Conservation (phyloP, 2,888 invertebrate genomes). For the Agrenia bidenticulata region DNA sequence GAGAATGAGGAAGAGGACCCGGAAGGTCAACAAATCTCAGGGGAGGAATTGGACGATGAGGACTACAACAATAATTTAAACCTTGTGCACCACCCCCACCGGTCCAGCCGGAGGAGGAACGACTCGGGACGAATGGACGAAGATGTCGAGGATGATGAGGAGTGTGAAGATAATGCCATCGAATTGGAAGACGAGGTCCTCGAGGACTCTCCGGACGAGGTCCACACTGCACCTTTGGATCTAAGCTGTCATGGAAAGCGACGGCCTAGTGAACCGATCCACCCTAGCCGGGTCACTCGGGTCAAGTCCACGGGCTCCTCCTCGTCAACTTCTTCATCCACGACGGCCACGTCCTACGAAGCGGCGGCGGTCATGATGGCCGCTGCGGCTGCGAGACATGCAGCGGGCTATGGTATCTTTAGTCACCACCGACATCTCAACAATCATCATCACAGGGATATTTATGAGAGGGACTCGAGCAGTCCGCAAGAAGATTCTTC, state of each 20-base stretch:
- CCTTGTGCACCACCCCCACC: too few relatives aligned
- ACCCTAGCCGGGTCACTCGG: constrained; percentile 14
- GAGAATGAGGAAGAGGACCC: background rate
- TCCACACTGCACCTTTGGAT: constrained; percentile 71
- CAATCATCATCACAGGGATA: constrained; percentile 36
- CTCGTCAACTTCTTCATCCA: background rate
- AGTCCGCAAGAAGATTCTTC: constrained; percentile 62
- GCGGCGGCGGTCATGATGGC: constrained; percentile 8
- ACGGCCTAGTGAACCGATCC: constrained; percentile 9
- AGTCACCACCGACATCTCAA: background rate
- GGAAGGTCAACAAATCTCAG: background rate
- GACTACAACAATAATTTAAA: too few relatives aligned
- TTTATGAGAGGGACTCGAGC: constrained; percentile 51
- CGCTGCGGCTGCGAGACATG: constrained; percentile 4
- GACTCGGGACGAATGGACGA: too few relatives aligned
- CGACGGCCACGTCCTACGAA: background rate
- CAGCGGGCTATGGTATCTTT: background rate
- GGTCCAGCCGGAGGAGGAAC: too few relatives aligned
- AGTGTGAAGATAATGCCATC: constrained; percentile 53
- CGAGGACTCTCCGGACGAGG: constrained; percentile 58
- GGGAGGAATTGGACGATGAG: too few relatives aligned
- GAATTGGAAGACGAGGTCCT: constrained; percentile 53
- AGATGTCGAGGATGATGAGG: background rate
- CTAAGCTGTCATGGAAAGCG: constrained; percentile 63
- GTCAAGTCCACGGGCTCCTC: background rate